Percentiles rank a stretch among this genome's conserved stretches.
Evolutionary conservation across 2,888 invertebrate genomes (phyloP).

Genomic region (Sycophila texana): DNA sequence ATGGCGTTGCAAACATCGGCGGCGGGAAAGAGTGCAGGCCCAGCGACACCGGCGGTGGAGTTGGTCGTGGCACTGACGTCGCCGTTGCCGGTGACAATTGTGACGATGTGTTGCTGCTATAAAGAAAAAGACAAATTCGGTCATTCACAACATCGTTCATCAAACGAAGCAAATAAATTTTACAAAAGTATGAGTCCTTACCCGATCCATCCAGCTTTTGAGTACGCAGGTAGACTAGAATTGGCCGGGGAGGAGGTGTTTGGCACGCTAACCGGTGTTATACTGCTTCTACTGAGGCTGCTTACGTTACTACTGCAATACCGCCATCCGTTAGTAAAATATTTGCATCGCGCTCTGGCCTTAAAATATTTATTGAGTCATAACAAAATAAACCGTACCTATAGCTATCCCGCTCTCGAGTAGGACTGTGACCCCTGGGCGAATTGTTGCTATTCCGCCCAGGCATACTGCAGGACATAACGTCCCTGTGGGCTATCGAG

Average conservation of each 20-base stretch:
- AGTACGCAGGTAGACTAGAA: constrained; percentile 80
- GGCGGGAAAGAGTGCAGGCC: constrained; percentile 79
- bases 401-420: constrained; percentile 89
- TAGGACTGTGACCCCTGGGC: constrained; percentile 87
- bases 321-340: constrained; percentile 48
- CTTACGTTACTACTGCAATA: constrained; percentile 86
- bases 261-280: constrained; percentile 79
- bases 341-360: not conserved
- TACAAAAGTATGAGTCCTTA: constrained; percentile 56
- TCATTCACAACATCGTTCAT: not conserved
- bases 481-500: constrained; percentile 76
- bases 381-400: constrained; percentile 78
- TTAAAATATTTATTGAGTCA: not conserved
- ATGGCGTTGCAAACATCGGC: constrained; percentile 83
- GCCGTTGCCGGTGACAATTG: constrained; percentile 77
- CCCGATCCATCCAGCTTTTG: constrained; percentile 76
- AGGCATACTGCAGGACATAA: constrained; percentile 75
- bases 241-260: constrained; percentile 77
- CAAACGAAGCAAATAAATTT: not conserved
- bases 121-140: constrained; percentile 10
- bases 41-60: constrained; percentile 78
- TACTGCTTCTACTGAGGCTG: constrained; percentile 86
- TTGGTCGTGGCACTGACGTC: constrained; percentile 77
- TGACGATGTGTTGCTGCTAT: constrained; percentile 72
- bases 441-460: constrained; percentile 82